phyloP scores from a whole-genome alignment of 2,797 vertebrate species.

The Pantherophis alleghaniensis region DNA sequence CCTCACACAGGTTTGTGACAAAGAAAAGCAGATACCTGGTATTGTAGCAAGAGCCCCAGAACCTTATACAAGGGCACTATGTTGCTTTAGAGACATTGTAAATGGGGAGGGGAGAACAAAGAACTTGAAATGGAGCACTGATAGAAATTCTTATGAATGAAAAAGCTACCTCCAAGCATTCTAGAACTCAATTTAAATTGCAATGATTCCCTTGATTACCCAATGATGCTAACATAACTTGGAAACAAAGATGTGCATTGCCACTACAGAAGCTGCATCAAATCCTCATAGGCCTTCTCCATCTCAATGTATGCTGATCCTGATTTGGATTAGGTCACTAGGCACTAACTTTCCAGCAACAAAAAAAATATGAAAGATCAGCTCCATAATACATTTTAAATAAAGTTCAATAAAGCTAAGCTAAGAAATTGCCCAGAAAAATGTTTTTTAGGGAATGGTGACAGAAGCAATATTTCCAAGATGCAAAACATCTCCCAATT shows the following conservation, averaged over 20 bases:
- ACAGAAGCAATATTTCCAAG: background rate
- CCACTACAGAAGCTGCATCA: background rate
- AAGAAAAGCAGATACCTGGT: background rate
- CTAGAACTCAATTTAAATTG: background rate
- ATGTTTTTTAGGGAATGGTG: background rate
- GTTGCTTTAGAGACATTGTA: background rate
- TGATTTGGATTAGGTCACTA: background rate
- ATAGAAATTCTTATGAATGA: background rate
- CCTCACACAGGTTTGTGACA: background rate
- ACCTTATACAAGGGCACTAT: background rate
- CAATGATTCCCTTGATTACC: background rate
- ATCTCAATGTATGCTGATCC: background rate
- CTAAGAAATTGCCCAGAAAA: background rate
- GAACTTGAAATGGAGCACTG: background rate
- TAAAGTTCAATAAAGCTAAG: background rate
- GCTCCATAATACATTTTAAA: background rate
- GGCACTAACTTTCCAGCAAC: background rate
- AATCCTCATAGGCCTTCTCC: background rate
- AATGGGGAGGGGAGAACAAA: background rate
- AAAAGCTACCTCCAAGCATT: background rate
- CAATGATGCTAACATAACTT: background rate
- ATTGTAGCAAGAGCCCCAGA: background rate
- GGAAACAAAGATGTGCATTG: background rate
- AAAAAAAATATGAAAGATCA: background rate
- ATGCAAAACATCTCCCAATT: background rate